These are phyloP conservation scores for Trialeurodes vaporariorum DNA, from an alignment of 1,140 invertebrate species.

Conservation along the genomic window DNA sequence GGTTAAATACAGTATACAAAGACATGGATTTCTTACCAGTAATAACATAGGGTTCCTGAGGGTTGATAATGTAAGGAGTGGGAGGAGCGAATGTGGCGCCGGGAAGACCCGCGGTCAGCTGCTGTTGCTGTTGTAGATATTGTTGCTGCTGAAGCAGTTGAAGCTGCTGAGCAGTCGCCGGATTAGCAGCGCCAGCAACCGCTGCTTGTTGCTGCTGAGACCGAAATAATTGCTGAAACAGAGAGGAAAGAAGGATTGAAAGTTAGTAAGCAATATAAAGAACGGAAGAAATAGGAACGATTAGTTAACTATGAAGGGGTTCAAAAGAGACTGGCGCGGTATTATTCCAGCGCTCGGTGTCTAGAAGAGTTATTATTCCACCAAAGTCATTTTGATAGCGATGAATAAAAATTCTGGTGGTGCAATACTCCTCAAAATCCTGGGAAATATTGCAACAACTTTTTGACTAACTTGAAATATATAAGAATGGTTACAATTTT, in stretches of 20 bases:
- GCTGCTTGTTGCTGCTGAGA: slow-evolving; percentile 50
- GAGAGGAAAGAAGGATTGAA: slow-evolving; percentile 25
- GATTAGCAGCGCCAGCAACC: slow-evolving; percentile 35
- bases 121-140: slow-evolving; percentile 52
- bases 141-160: slow-evolving; percentile 51
- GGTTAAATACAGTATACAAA: too few species aligned
- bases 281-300: slow-evolving; percentile 35
- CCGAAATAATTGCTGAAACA: slow-evolving; percentile 71
- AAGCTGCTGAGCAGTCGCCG: slow-evolving; percentile 41
- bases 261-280: slow-evolving; percentile 34
- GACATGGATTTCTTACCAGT: slow-evolving; percentile 33
- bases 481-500: too few species aligned
- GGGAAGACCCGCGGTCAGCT: slow-evolving; percentile 35
- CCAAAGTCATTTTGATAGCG: too few species aligned
- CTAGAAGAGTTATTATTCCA: too few species aligned
- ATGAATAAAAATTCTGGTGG: too few species aligned
- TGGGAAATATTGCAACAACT: too few species aligned
- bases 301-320: slow-evolving; percentile 29
- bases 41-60: slow-evolving; percentile 52
- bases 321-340: slow-evolving; percentile 21
- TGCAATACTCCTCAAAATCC: too few species aligned
- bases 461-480: too few species aligned
- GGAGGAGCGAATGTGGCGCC: slow-evolving; percentile 42
- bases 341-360: too few species aligned
- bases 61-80: slow-evolving; percentile 81